These are phyloP conservation scores for Gastrophryne carolinensis DNA, from an alignment of 2,797 vertebrate genomes.

Conservation along the genomic window DNA sequence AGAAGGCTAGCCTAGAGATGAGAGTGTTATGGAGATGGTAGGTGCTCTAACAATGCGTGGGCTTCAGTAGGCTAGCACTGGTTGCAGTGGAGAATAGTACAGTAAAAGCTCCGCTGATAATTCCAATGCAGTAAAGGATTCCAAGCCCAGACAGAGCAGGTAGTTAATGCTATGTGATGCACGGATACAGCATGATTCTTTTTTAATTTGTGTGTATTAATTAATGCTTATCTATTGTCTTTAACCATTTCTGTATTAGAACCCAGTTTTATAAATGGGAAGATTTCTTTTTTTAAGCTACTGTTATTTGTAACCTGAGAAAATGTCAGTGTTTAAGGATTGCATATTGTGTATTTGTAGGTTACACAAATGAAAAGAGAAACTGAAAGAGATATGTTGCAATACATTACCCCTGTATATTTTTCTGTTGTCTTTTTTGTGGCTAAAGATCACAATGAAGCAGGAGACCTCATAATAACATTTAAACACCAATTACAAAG, in stretches of 20 bases:
- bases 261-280: background rate
- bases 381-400: background rate
- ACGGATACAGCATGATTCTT: background rate
- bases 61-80: conserved; percentile 56
- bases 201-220: background rate
- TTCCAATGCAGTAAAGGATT: conserved; percentile 13
- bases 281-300: background rate
- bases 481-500: too few species aligned
- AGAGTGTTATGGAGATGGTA: conserved; percentile 45
- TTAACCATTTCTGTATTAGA: background rate
- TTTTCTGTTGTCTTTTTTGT: background rate
- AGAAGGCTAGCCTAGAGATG: conserved; percentile 44
- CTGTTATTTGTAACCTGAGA: too few species aligned
- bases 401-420: background rate
- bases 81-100: conserved; percentile 57
- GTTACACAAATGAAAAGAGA: background rate
- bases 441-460: too few species aligned
- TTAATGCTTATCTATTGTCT: background rate
- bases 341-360: background rate
- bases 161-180: background rate
- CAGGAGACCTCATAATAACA: too few species aligned
- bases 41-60: conserved; percentile 63
- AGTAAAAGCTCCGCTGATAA: conserved; percentile 54
- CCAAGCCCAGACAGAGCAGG: conserved; percentile 2
- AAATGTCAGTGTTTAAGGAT: background rate